Evolutionary conservation across 2,888 invertebrate genomes (phyloP), one percentile per base, ranked within the genome.

Genomic region (Chymomyza procnemis): DNA sequence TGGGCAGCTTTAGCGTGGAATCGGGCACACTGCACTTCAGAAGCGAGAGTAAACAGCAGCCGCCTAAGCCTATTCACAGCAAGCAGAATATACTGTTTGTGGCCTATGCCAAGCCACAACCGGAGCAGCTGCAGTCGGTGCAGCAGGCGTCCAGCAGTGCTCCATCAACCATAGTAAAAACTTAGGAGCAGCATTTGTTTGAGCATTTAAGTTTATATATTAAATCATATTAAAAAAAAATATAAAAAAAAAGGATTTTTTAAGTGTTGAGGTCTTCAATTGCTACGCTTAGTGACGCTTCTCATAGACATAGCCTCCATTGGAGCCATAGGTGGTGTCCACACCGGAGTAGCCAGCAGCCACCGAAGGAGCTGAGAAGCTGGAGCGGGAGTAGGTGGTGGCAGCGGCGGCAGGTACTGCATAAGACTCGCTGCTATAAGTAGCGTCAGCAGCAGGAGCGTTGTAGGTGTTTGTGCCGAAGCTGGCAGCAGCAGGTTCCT

Each of bases 261-360:
- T 6, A 50, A 21, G 59, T 67, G 63, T 61, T 22, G 52, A 22
- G 41, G 60, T 71, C 55, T 67, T 54, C 60, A 55, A 47, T 52
- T n/a, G 60, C 54, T 56, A n/a, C n/a, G 9, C 54, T 66, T 74
- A 78, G 56, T 64, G 70, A 30, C 62, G 72, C 62, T 46, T 79
- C 56, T 74, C 68, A 72, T 90, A 90, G 60, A 90, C 83, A 47
- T 90, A 90, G 61, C 90, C 90, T n/a, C 90, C 90, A 66, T 89
- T 88, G 71, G 84, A 74, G 30, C 85, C 89, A 70, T 90, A 90
- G 48, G 72, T 71, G 62, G 89, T 89, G 34, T 78, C 88, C 22
- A 84, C 63, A 61, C 85, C 85, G 50, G 81, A 74, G 16, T n/a
- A 12, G 46, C 59, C 48, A 18, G 69, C 34, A 30, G 59, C 54